Conservation (phyloP, 1,140 invertebrate species). For the Drosophila novamexicana region DNA sequence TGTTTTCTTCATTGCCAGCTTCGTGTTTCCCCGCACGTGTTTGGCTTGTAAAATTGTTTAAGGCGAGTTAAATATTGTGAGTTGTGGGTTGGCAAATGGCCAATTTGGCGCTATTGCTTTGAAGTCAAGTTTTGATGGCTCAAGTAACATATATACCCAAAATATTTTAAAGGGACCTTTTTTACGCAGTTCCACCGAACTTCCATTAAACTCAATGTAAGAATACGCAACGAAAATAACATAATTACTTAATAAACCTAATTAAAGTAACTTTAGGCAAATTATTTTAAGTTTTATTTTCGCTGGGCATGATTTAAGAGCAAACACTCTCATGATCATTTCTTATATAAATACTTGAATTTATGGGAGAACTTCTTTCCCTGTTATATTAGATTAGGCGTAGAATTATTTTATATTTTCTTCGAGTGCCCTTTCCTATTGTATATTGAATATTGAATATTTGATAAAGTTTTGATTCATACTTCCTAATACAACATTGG, state of each 20-base stretch:
- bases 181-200: not conserved
- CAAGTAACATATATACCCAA: not conserved
- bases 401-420: too few relatives aligned
- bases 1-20: slow-evolving; percentile 32
- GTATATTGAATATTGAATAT: too few relatives aligned
- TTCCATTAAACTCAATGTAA: slow-evolving; percentile 1
- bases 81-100: slow-evolving; percentile 34
- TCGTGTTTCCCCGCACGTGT: slow-evolving; percentile 62
- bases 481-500: too few relatives aligned
- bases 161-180: too few relatives aligned
- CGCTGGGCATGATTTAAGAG: too few relatives aligned
- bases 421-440: too few relatives aligned
- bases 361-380: too few relatives aligned
- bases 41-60: slow-evolving; percentile 25
- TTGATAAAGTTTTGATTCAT: too few relatives aligned
- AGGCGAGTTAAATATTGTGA: slow-evolving; percentile 30
- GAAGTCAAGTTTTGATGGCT: slow-evolving; percentile 25
- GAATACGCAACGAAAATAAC: not conserved
- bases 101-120: slow-evolving; percentile 40
- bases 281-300: not conserved
- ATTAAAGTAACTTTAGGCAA: not conserved
- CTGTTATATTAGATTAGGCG: too few relatives aligned
- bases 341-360: too few relatives aligned
- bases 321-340: too few relatives aligned
- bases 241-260: slow-evolving; percentile 14